phyloP scores from a whole-genome alignment of 1,140 invertebrate genomes.

The Sycophila sp. region DNA sequence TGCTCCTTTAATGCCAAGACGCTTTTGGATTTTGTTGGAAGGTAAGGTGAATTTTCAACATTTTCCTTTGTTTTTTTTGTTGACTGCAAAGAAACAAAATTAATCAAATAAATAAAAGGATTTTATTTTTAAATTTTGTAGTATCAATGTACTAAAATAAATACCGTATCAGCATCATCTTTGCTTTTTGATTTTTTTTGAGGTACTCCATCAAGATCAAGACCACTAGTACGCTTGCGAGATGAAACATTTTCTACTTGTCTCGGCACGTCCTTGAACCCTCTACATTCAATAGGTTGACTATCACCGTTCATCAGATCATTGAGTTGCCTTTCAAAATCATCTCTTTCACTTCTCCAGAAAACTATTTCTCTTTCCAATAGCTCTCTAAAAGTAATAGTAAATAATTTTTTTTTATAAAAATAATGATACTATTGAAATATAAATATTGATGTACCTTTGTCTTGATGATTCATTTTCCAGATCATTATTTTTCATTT shows the following conservation, averaged over 20 bases:
- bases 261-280: no score
- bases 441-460: conserved; percentile 38
- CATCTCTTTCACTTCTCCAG: conserved; percentile 41
- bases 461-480: conserved; percentile 35
- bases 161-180: conserved; percentile 6
- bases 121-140: background rate
- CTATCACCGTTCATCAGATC: no score
- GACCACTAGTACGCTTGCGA: conserved; percentile 8
- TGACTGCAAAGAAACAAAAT: conserved; percentile 16
- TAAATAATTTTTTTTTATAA: background rate
- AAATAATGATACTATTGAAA: background rate
- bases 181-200: conserved; percentile 1
- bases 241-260: background rate
- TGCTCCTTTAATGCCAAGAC: conserved; percentile 27
- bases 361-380: conserved; percentile 44
- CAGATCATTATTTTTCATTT: conserved; percentile 36
- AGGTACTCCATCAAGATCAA: background rate
- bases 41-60: conserved; percentile 40
- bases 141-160: conserved; percentile 13
- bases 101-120: background rate
- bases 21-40: conserved; percentile 41
- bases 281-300: no score
- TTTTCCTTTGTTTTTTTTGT: conserved; percentile 28
- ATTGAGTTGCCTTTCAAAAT: conserved; percentile 1
- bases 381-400: conserved; percentile 41